These are phyloP conservation scores for Drosophila saltans DNA, from an alignment of 1,140 invertebrate genomes.

Conservation along the genomic window DNA sequence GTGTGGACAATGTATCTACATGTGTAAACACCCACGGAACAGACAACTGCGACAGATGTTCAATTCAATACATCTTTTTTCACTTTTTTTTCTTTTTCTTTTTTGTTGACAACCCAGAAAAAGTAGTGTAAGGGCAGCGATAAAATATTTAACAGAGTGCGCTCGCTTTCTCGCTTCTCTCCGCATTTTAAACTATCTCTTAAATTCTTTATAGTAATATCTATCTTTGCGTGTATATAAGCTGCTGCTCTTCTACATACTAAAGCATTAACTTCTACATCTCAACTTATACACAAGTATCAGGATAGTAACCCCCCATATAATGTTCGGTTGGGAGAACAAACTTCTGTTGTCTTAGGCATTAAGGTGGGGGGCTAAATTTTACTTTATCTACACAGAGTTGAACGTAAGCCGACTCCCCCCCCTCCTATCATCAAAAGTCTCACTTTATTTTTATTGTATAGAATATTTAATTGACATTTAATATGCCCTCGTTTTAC, in stretches of 20 bases:
- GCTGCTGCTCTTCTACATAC: too few relatives aligned
- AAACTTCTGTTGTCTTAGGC: too few relatives aligned
- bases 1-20: not conserved
- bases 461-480: not conserved
- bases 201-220: slow-evolving; percentile 6
- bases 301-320: too few relatives aligned
- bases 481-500: not conserved
- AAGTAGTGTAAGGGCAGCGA: slow-evolving; percentile 31
- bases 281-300: too few relatives aligned
- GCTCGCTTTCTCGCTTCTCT: not conserved
- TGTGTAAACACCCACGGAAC: slow-evolving; percentile 13
- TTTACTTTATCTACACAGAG: too few relatives aligned
- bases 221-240: not conserved
- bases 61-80: slow-evolving; percentile 4
- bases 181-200: not conserved
- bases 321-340: too few relatives aligned
- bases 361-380: too few relatives aligned
- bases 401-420: too few relatives aligned
- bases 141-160: slow-evolving; percentile 18
- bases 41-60: slow-evolving; percentile 19
- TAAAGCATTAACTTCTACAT: too few relatives aligned
- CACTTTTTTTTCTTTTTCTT: not conserved
- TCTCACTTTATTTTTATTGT: too few relatives aligned
- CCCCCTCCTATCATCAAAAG: too few relatives aligned
- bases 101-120: slow-evolving; percentile 19